Percentiles rank a stretch among this genome's conserved stretches.
phyloP scores from a whole-genome alignment of 1,140 invertebrate genomes.

The Heliothis virescens region DNA sequence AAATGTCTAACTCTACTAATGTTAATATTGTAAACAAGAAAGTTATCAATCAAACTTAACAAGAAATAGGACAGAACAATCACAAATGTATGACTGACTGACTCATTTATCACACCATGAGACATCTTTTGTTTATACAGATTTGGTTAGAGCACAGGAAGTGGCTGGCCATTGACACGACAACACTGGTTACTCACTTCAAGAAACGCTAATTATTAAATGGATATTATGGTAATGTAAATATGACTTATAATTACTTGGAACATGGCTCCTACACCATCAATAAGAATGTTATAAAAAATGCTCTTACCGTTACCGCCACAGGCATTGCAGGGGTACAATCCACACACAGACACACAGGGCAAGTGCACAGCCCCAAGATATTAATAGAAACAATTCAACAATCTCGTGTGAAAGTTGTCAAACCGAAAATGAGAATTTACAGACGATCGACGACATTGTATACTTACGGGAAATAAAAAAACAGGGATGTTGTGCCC shows the following conservation, averaged over 20 bases:
- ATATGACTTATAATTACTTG: slow-evolving; percentile 49
- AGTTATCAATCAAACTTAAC: neutral
- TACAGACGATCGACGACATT: slow-evolving; percentile 73
- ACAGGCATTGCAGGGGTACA: slow-evolving; percentile 40
- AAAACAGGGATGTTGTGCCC: slow-evolving; percentile 96
- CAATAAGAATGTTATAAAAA: slow-evolving; percentile 10
- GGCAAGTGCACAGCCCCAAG: slow-evolving; percentile 66
- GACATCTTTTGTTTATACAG: slow-evolving; percentile 63
- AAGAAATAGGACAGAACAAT: neutral
- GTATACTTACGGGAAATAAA: slow-evolving; percentile 97
- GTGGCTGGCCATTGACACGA: slow-evolving; percentile 39
- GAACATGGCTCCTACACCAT: slow-evolving; percentile 43
- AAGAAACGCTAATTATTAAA: slow-evolving; percentile 39
- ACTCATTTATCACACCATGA: slow-evolving; percentile 48
- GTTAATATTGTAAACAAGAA: slow-evolving; percentile 35
- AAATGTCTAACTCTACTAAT: slow-evolving; percentile 2
- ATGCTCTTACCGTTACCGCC: slow-evolving; percentile 34
- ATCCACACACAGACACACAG: slow-evolving; percentile 54
- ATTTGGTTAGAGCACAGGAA: slow-evolving; percentile 53
- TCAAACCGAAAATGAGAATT: slow-evolving; percentile 81
- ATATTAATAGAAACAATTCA: slow-evolving; percentile 82
- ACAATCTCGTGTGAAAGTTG: slow-evolving; percentile 83
- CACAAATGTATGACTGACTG: slow-evolving; percentile 38
- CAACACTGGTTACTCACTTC: slow-evolving; percentile 19
- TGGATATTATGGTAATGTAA: slow-evolving; percentile 50